A percentile compares a stretch with the other conserved stretches of the same genome.
Conservation (phyloP, 2,797 vertebrate species). For the Sphenodon punctatus region DNA sequence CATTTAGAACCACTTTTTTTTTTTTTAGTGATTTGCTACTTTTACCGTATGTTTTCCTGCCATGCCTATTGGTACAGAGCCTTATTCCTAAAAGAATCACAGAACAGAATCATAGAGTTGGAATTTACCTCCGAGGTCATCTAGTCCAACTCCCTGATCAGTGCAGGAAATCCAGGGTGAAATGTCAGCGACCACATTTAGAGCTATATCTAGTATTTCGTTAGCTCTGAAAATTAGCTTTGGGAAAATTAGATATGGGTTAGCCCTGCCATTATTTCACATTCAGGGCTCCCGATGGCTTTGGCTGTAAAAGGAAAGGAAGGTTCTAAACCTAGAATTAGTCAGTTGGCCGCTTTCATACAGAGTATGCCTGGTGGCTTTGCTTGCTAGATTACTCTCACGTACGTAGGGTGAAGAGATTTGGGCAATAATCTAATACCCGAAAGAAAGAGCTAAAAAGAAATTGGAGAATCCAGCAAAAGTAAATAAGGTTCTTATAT, state of each 20-base stretch:
- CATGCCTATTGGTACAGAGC: too few relatives aligned
- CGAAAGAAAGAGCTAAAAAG: background rate
- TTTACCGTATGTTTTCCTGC: too few relatives aligned
- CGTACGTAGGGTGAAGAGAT: background rate
- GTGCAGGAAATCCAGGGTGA: too few relatives aligned
- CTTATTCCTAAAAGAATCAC: too few relatives aligned
- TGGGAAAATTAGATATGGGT: background rate
- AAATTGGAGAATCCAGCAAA: fast-evolving
- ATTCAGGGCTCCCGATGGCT: background rate
- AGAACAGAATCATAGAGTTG: too few relatives aligned
- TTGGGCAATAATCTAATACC: fast-evolving
- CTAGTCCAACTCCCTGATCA: too few relatives aligned
- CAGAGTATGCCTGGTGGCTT: background rate
- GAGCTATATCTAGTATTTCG: too few relatives aligned
- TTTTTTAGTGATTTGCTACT: too few relatives aligned
- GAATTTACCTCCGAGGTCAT: too few relatives aligned
- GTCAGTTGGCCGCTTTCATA: background rate
- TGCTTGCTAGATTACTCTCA: background rate
- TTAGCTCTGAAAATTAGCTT: too few relatives aligned
- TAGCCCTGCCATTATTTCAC: background rate
- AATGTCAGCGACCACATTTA: too few relatives aligned
- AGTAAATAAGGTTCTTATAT: background rate
- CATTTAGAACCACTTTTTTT: background rate
- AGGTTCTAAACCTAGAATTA: background rate
- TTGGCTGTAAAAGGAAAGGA: background rate